These are phyloP conservation scores for Herpetotheres cachinnans DNA, from an alignment of 2,113 vertebrate genomes.

Conservation along the genomic window DNA sequence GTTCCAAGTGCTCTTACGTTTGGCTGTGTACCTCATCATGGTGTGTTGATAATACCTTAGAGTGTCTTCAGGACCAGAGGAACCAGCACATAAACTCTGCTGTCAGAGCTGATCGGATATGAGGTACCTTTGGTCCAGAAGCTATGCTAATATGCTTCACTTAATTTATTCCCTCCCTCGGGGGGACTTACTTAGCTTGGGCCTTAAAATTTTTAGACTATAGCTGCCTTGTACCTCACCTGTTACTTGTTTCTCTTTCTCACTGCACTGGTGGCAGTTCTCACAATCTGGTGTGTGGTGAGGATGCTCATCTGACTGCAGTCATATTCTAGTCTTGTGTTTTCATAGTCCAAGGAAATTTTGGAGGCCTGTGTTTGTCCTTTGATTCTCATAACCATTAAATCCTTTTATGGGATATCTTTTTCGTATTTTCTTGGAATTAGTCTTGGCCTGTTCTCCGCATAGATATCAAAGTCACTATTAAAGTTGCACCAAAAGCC, in stretches of 20 bases:
- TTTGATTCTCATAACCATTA: not conserved
- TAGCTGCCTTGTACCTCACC: not conserved
- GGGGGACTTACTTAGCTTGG: not conserved
- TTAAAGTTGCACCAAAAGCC: not conserved
- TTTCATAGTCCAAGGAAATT: not conserved
- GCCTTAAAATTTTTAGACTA: not conserved
- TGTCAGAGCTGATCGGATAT: not conserved
- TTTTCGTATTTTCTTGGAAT: not conserved
- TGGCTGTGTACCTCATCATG: not conserved
- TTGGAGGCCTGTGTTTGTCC: not conserved
- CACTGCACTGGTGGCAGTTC: not conserved
- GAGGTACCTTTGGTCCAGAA: not conserved
- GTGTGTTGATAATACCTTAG: not conserved
- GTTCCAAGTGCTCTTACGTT: not conserved
- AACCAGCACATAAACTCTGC: not conserved
- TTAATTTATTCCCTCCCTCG: not conserved
- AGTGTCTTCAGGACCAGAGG: not conserved
- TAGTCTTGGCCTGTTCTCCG: not conserved
- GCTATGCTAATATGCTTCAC: not conserved
- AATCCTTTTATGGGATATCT: not conserved
- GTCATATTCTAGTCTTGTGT: not conserved
- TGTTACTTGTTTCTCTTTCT: not conserved
- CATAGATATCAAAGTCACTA: not conserved
- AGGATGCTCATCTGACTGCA: not conserved
- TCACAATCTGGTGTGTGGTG: not conserved